These are phyloP conservation scores for Albula glossodonta DNA, from an alignment of 2,113 vertebrate species.

Conservation along the genomic window DNA sequence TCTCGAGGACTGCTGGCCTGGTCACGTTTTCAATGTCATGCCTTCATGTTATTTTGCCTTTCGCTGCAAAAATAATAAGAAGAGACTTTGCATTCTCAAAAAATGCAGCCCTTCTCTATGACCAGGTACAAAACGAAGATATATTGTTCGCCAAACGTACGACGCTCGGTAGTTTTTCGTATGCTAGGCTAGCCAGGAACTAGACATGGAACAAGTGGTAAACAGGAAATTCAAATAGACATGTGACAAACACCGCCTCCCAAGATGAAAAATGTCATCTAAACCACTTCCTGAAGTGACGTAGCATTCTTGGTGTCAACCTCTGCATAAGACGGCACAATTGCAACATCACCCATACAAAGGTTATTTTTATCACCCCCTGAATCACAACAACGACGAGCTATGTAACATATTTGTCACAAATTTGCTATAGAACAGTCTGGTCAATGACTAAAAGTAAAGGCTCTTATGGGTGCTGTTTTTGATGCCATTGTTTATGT, in stretches of 20 bases:
- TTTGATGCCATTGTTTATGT: too few species aligned
- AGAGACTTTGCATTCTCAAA: not conserved
- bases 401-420: too few species aligned
- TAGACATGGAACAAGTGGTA: constrained; percentile 55
- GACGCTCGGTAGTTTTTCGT: not conserved
- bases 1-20: constrained; percentile 60
- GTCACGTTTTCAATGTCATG: constrained; percentile 51
- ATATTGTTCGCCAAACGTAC: not conserved
- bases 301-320: not conserved
- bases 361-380: too few species aligned
- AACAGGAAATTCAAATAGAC: constrained; percentile 67
- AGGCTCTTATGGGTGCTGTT: too few species aligned
- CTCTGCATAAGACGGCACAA: not conserved
- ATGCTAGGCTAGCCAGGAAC: constrained; percentile 43
- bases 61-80: not conserved
- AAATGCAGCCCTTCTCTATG: not conserved
- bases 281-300: constrained; percentile 42
- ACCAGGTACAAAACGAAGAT: not conserved
- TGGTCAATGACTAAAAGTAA: too few species aligned
- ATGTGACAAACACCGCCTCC: constrained; percentile 59
- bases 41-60: constrained; percentile 37
- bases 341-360: not conserved
- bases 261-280: not conserved
- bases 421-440: too few species aligned
- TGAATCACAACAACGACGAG: too few species aligned